Evolutionary conservation across 2,888 invertebrate species (phyloP).

Genomic region (Nebria salina): DNA sequence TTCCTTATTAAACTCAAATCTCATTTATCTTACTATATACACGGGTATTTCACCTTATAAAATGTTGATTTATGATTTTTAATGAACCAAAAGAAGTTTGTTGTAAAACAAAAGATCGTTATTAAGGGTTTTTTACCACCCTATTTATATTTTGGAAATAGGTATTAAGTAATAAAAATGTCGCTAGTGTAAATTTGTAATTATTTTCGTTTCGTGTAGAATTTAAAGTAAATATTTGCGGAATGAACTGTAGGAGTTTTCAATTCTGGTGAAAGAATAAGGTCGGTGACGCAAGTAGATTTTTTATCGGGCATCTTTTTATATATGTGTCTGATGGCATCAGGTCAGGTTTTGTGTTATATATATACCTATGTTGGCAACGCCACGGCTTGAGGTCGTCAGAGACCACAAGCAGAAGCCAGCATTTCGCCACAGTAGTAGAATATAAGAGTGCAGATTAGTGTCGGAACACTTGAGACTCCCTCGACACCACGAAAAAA

Average conservation of each 20-base stretch:
- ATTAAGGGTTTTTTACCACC: too few relatives aligned
- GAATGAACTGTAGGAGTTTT: background rate
- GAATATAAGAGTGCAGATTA: slow-evolving; percentile 1
- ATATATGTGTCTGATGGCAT: background rate
- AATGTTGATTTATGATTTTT: too few relatives aligned
- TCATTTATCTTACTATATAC: background rate
- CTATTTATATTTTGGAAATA: too few relatives aligned
- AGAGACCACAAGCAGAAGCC: background rate
- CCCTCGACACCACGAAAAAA: background rate
- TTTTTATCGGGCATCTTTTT: background rate
- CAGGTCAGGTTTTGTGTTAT: background rate
- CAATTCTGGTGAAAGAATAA: background rate
- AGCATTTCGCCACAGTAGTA: background rate
- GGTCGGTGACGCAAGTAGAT: background rate
- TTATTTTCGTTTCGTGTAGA: too few relatives aligned
- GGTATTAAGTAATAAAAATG: too few relatives aligned
- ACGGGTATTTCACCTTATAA: background rate
- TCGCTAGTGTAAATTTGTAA: too few relatives aligned
- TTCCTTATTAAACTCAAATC: background rate
- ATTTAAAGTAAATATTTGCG: background rate
- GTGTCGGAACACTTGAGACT: slow-evolving; percentile 1
- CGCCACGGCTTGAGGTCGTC: background rate
- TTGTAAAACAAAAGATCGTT: too few relatives aligned
- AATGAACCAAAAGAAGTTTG: too few relatives aligned
- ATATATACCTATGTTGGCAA: background rate